Percentiles rank a stretch among this genome's conserved stretches.
These are phyloP conservation scores for Cephalotes varians DNA, from an alignment of 2,888 invertebrate species.

Conservation along the genomic window DNA sequence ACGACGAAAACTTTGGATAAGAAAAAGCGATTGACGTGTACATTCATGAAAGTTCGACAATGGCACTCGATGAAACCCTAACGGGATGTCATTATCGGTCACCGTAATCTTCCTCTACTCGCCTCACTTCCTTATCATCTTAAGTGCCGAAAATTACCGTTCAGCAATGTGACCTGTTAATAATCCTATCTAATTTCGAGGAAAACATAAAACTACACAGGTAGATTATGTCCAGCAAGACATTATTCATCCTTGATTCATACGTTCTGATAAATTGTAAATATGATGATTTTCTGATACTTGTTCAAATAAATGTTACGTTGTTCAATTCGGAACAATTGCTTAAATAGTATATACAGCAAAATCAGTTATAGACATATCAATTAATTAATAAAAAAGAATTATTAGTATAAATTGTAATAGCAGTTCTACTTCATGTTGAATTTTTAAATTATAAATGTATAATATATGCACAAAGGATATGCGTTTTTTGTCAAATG, in stretches of 20 bases:
- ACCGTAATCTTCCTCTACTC: slow-evolving; percentile 17
- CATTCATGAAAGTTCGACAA: neutral
- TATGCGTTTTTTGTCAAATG: neutral
- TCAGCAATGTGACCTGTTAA: slow-evolving; percentile 1
- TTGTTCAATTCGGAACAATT: neutral
- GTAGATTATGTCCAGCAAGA: neutral
- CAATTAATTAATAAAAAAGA: neutral
- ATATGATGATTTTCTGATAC: no score
- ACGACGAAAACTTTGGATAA: slow-evolving; percentile 37
- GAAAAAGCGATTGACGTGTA: slow-evolving; percentile 27
- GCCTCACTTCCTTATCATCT: slow-evolving; percentile 17
- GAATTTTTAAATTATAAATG: neutral
- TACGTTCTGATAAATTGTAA: no score
- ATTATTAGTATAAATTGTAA: neutral
- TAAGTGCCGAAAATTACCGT: slow-evolving; percentile 30
- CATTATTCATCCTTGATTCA: neutral
- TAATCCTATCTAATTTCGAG: slow-evolving; percentile 12
- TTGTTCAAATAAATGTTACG: neutral
- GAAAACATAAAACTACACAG: neutral
- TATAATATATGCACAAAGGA: neutral
- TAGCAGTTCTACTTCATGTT: neutral
- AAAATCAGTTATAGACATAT: neutral
- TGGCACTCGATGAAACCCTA: neutral
- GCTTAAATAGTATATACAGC: neutral
- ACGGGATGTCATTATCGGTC: slow-evolving; percentile 25